phyloP scores from a whole-genome alignment of 1,140 invertebrate species.

The Varroa destructor region DNA sequence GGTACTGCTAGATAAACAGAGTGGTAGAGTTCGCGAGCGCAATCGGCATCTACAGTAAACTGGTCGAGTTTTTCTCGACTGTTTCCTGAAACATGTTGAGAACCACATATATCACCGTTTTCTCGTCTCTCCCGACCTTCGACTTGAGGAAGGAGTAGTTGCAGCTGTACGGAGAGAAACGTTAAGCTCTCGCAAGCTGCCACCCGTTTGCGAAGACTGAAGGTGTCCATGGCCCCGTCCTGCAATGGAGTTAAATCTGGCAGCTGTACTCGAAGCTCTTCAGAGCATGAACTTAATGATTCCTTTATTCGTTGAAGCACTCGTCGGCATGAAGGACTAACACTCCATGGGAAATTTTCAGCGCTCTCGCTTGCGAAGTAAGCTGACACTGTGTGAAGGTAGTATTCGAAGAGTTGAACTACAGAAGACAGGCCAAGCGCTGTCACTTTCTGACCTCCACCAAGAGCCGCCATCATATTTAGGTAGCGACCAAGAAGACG shows the following conservation, averaged over 20 bases:
- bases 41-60: slow-evolving; percentile 16
- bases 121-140: slow-evolving; percentile 1
- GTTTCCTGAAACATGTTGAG: slow-evolving; percentile 41
- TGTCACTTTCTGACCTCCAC: slow-evolving; percentile 11
- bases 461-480: slow-evolving; percentile 20
- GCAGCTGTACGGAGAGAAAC: slow-evolving; percentile 28
- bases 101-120: slow-evolving; percentile 19
- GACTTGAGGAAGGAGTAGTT: slow-evolving; percentile 28
- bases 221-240: slow-evolving; percentile 6
- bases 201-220: slow-evolving; percentile 26
- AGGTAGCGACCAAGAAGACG: slow-evolving; percentile 73
- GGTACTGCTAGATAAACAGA: slow-evolving; percentile 73
- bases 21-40: slow-evolving; percentile 52
- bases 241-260: slow-evolving; percentile 16
- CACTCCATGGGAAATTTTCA: slow-evolving; percentile 22
- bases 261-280: background rate
- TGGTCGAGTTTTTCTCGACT: slow-evolving; percentile 26
- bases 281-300: background rate
- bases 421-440: slow-evolving; percentile 39
- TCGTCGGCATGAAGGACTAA: slow-evolving; percentile 9
- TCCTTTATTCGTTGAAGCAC: background rate
- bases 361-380: slow-evolving; percentile 14
- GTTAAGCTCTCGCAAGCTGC: slow-evolving; percentile 30
- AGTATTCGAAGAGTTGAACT: slow-evolving; percentile 88
- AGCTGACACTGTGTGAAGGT: slow-evolving; percentile 54